Evolutionary conservation across 2,113 vertebrate species (phyloP), one percentile per base, ranked within the genome.

Genomic region (Nothoprocta perdicaria): DNA sequence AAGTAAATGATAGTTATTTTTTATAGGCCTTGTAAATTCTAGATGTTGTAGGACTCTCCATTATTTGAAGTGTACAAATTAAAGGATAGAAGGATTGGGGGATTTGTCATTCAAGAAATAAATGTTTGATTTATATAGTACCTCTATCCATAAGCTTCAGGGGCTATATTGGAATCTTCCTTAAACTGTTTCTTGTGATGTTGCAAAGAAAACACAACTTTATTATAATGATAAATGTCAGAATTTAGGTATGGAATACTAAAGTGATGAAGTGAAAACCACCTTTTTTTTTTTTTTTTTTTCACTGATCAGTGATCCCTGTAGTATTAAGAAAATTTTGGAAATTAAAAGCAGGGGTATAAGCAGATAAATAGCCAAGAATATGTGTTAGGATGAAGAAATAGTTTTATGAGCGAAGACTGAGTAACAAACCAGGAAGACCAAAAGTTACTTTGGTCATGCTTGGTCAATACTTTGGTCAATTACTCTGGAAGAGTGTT

Each of bases 251-350:
- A 35, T 24, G 10, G 22, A 77, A 60, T 14, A n/a, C 7, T 33
- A 24, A 22, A 82, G 61, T 40, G 18, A 22, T 14, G n/a, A 61
- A 86, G 11, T 38, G 13, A 80, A 80, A 83, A 33, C 0, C 3
- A 18, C 17, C 15, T 18, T 12, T 31, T 0, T 17, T 14, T 18
- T 12, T 31, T 0, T 17, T 14, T 22, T n/a, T 1, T 12, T 26
- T 31, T 27, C 31, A 43, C 1, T 45, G 12, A n/a, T n/a, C 53
- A 41, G 1, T 23, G 6, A 6, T 55, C n/a, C 33, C 69, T 66
- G 16, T 15, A n/a, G 7, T 29, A 5, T 41, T 38, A 48, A 57
- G 4, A 65, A 6, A 24, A 21, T 7, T 75, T 62, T 67, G 14
- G 5, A 60, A 38, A n/a, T 35, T 57, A 52, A 18, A 27, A 67